Evolutionary conservation across 2,113 vertebrate species (phyloP).

Genomic region (Syngnathus floridae): DNA sequence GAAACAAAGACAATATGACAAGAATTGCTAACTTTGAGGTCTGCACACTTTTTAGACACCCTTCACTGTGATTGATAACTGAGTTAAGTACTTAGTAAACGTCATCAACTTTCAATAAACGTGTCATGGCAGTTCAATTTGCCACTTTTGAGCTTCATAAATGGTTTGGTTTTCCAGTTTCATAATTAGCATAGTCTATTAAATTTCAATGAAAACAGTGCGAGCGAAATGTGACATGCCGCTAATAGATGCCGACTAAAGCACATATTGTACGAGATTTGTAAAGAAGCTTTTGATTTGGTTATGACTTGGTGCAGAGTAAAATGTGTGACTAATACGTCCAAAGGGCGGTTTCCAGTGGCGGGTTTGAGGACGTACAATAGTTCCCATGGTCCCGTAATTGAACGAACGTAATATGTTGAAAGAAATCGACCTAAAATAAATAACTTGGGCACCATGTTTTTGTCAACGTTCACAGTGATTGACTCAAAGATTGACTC

Average conservation of each 20-base stretch:
- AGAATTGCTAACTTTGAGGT: no score
- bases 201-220: background rate
- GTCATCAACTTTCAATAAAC: background rate
- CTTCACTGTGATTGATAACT: no score
- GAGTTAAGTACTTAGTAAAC: background rate
- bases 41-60: no score
- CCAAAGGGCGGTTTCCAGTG: background rate
- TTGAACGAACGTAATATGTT: background rate
- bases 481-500: no score
- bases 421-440: background rate
- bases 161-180: background rate
- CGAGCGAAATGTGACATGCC: background rate
- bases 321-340: background rate
- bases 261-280: background rate
- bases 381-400: background rate
- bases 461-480: no score
- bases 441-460: no score
- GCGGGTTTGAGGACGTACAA: background rate
- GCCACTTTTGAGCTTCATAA: background rate
- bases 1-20: no score
- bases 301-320: background rate
- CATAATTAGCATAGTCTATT: background rate
- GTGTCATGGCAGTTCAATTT: background rate
- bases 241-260: background rate
- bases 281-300: background rate